Base-by-base conservation (phyloP, 1,140 invertebrate species). In the Drosophila bocqueti region DNA sequence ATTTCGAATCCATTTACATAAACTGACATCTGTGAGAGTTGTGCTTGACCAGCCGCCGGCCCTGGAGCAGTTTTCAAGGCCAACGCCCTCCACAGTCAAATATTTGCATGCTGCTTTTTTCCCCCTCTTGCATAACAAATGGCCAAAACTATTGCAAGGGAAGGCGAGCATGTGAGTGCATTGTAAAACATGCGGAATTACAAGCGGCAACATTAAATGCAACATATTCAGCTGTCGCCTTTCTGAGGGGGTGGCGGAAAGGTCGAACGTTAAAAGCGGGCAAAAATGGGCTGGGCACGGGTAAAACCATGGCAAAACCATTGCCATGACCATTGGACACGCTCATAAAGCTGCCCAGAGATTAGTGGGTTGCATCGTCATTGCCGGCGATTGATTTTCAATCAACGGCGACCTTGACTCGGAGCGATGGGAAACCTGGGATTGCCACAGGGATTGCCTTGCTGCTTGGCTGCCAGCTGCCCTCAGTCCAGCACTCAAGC, bases 1-100 rank as follows among this genome's bases (percentile, higher is more conserved):
- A 90, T 89, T 90, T 90, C 72, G 74, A 84, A 90, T 90, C 62
- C 67, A 90, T 89, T 89, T 90, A 84, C 84, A 89, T 89, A 87
- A 83, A 89, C 75, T 81, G 84, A 76, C 84, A 89, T 81, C 85
- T 89, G 84, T 73, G 71, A 66, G 66, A 79, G 81, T 90, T 89
- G 73, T 57, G 54, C 76, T 46, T 77, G 80, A 65, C 74, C 83
- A 74, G 82, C 68, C 50, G 73, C 55, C 59, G 58, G 62, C 62
- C 57, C 50, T 36, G 45, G 11, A 67, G 58, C 69, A 43, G 54
- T 52, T 81, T 61, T 75, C 46, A 42, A 49, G 55, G 73, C 46
- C 55, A 71, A 74, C 55, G 47, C 45, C 60, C 43, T 24, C 21
- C 50, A 31, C 55, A 46, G 40, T 45, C 47, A 89, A 89, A 90